Evolutionary conservation across 1,140 invertebrate genomes (phyloP).

Genomic region (Drosophila subpulchrella): DNA sequence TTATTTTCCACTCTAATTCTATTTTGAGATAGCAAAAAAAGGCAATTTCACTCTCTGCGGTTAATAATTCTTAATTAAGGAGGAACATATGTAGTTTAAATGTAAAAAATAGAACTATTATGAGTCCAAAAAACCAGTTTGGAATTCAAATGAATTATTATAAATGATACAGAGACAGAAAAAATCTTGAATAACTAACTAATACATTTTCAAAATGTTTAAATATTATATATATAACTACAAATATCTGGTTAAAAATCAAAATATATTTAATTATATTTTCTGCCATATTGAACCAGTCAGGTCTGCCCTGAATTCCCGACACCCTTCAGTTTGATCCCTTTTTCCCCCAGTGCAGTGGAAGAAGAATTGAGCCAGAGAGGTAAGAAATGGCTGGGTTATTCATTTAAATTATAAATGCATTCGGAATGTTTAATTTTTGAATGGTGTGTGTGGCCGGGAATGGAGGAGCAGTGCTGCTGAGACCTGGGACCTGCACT

Average conservation of each 20-base stretch:
- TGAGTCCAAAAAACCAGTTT: neutral
- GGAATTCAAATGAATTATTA: neutral
- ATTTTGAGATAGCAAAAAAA: neutral
- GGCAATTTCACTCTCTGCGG: neutral
- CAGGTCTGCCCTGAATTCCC: neutral
- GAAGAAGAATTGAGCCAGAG: slow-evolving; percentile 20
- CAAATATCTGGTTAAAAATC: no score
- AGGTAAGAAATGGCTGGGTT: slow-evolving; percentile 68
- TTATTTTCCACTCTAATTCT: neutral
- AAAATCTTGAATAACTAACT: neutral
- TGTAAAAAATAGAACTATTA: neutral
- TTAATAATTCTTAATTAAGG: neutral
- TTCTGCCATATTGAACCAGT: no score
- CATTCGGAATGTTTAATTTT: slow-evolving; percentile 83
- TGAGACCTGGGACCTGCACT: slow-evolving; percentile 47
- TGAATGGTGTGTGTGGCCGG: slow-evolving; percentile 68
- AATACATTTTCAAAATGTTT: neutral
- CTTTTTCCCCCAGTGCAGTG: slow-evolving; percentile 10
- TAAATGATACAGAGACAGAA: neutral
- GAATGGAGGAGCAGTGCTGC: slow-evolving; percentile 25
- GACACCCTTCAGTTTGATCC: neutral
- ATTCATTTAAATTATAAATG: slow-evolving; percentile 83
- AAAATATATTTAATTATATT: no score
- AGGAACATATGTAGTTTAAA: neutral
- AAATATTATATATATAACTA: no score